These are phyloP conservation scores for Catocala nupta DNA, from an alignment of 2,888 invertebrate species.

Conservation along the genomic window DNA sequence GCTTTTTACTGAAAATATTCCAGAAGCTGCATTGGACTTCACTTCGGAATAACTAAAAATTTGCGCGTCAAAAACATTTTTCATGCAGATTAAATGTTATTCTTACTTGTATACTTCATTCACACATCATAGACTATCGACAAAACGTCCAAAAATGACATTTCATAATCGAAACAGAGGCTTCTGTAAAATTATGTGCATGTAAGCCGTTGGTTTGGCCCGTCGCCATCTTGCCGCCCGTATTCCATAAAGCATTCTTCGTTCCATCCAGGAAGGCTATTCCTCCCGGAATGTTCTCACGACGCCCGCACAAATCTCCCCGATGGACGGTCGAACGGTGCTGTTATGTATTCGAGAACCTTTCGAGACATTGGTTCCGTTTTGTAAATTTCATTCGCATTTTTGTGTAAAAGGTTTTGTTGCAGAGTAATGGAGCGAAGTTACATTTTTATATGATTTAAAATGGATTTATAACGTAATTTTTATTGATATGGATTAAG, in stretches of 20 bases:
- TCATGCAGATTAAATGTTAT: neutral
- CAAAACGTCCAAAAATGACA: neutral
- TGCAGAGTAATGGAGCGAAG: neutral
- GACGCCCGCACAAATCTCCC: conserved; percentile 69
- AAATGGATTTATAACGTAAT: neutral
- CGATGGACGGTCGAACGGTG: conserved; percentile 51
- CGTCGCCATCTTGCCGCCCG: conserved; percentile 6
- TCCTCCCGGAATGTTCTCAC: conserved; percentile 56
- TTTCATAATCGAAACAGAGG: neutral
- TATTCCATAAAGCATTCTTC: conserved; percentile 29
- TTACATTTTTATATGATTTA: neutral
- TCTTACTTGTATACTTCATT: neutral
- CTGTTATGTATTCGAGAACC: conserved; percentile 58
- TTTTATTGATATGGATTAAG: too few relatives aligned
- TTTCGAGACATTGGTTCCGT: conserved; percentile 61
- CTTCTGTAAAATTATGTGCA: conserved; percentile 6
- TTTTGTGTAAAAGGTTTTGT: conserved; percentile 27
- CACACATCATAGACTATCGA: neutral
- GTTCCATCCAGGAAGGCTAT: conserved; percentile 12
- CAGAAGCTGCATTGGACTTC: conserved; percentile 1
- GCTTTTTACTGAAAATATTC: neutral
- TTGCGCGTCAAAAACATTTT: neutral
- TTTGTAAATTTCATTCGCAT: conserved; percentile 50
- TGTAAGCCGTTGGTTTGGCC: neutral
- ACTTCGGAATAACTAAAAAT: neutral